phyloP scores from a whole-genome alignment of 2,113 vertebrate genomes.

The Halcyon malimbica region DNA sequence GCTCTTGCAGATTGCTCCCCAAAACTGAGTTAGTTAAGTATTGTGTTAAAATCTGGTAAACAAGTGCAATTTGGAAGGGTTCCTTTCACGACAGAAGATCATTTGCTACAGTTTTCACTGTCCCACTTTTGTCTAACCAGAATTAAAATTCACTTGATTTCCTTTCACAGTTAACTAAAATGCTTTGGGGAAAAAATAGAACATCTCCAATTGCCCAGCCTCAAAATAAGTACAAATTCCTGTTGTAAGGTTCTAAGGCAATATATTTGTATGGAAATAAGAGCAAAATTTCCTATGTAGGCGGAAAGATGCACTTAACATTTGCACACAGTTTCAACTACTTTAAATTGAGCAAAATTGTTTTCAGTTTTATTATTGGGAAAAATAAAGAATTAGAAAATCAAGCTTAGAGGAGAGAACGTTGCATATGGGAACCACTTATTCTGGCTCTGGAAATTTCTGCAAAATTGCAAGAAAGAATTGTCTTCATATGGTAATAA shows the following conservation, averaged over 20 bases:
- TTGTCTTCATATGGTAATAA: background rate
- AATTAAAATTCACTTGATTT: background rate
- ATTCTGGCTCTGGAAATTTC: background rate
- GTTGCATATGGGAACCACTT: background rate
- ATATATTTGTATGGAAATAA: background rate
- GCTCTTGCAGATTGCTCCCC: background rate
- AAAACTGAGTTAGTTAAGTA: background rate
- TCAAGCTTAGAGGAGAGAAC: background rate
- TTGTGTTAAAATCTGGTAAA: background rate
- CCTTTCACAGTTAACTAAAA: background rate
- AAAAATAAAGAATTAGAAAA: background rate
- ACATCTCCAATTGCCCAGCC: background rate
- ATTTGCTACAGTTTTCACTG: background rate
- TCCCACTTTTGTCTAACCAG: background rate
- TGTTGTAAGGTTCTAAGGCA: background rate
- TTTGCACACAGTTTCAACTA: background rate
- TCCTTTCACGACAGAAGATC: background rate
- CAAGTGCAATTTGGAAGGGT: background rate
- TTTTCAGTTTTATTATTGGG: background rate
- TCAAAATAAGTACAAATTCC: background rate
- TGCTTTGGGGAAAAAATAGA: background rate
- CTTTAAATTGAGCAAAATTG: background rate
- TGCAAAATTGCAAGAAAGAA: background rate
- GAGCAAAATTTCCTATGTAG: background rate
- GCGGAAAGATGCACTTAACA: background rate